These are phyloP conservation scores for Ammodytes dubius DNA, from an alignment of 2,113 vertebrate genomes.

Conservation along the genomic window DNA sequence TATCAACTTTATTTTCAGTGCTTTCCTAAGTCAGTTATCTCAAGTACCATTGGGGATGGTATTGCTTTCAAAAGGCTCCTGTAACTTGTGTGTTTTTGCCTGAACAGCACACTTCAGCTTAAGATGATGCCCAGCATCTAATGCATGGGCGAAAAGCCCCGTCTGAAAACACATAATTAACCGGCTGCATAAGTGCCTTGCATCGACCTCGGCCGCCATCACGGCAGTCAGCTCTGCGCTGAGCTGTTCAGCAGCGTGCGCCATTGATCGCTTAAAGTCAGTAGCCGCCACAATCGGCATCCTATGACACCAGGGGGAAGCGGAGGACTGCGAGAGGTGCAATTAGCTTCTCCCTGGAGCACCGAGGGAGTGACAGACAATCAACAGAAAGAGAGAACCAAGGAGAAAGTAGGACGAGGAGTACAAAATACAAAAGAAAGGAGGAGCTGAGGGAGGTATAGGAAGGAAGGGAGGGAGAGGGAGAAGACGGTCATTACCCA, in stretches of 20 bases:
- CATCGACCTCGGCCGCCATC: constrained; percentile 42
- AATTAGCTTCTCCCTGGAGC: constrained; percentile 83
- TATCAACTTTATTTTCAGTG: neutral
- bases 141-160: neutral
- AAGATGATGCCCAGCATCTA: neutral
- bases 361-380: constrained; percentile 77
- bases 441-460: constrained; percentile 22
- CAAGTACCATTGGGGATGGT: neutral
- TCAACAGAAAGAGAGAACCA: constrained; percentile 51
- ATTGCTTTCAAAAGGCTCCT: constrained; percentile 18
- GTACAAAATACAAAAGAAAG: constrained; percentile 23
- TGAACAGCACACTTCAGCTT: neutral
- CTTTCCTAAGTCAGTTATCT: constrained; percentile 7
- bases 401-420: constrained; percentile 25
- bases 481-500: constrained; percentile 74
- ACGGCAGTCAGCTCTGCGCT: constrained; percentile 34
- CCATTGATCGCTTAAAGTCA: constrained; percentile 82
- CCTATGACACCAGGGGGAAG: constrained; percentile 73
- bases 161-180: constrained; percentile 46
- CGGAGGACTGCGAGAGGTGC: constrained; percentile 79
- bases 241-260: constrained; percentile 73
- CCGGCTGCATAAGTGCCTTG: constrained; percentile 1
- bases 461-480: constrained; percentile 17
- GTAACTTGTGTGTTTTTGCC: neutral
- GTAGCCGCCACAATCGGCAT: constrained; percentile 79